A percentile compares a stretch with the other conserved stretches of the same genome.
phyloP scores from a whole-genome alignment of 2,797 vertebrate species.

The Nannoperca obscura region DNA sequence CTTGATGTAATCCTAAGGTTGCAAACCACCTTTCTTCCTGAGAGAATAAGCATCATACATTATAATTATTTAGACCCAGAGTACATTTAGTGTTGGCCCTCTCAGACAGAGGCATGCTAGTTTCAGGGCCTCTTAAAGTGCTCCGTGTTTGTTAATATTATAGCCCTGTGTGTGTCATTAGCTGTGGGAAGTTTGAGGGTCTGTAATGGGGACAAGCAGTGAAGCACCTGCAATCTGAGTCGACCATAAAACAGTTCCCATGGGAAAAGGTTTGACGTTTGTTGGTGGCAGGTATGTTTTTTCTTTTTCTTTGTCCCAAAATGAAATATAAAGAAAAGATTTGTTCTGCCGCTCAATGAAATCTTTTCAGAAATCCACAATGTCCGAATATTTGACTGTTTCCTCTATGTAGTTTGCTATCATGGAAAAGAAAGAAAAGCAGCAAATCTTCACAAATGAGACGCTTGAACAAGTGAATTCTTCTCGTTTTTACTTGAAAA shows the following conservation, averaged over 20 bases:
- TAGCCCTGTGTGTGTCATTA: conserved; percentile 67
- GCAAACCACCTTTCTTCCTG: not conserved
- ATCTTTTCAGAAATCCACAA: not conserved
- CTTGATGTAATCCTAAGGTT: not conserved
- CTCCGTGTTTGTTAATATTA: conserved; percentile 44
- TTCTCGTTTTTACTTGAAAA: not conserved
- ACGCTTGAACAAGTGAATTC: too few relatives aligned
- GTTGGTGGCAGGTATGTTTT: not conserved
- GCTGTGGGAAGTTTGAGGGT: conserved; percentile 53
- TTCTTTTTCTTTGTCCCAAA: not conserved
- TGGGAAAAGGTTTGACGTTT: conserved; percentile 58
- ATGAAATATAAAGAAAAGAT: not conserved
- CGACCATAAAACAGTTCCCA: conserved; percentile 61
- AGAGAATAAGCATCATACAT: not conserved
- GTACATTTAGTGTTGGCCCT: not conserved
- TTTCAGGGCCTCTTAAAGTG: conserved; percentile 56
- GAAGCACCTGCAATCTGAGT: conserved; percentile 56
- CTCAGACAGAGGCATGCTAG: conserved; percentile 34
- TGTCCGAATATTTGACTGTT: not conserved
- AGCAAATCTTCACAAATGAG: not conserved
- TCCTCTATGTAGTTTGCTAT: not conserved
- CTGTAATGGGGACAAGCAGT: conserved; percentile 47
- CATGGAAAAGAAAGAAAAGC: not conserved
- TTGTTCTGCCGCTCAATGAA: not conserved
- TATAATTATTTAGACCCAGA: not conserved